Evolutionary conservation across 92 coral and sea anemone species (phyloP).

Genomic region (Porites lobata): DNA sequence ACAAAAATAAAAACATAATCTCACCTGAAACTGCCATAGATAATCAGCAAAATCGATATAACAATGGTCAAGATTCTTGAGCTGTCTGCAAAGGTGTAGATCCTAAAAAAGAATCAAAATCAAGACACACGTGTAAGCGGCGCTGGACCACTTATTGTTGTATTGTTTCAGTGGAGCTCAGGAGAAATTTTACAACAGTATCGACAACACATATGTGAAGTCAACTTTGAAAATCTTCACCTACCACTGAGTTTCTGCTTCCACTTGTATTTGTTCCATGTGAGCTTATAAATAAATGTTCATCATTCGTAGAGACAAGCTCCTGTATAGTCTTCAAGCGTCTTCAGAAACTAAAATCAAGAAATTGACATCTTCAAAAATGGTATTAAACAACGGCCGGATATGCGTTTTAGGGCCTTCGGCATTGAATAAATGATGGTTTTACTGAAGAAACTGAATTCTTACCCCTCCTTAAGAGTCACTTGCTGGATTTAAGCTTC

Average conservation of each 20-base stretch:
- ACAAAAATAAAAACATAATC: not conserved
- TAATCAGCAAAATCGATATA: conserved; percentile 90
- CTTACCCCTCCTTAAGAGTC: not conserved
- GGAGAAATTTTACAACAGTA: not conserved
- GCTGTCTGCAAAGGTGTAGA: conserved; percentile 86
- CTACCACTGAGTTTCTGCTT: conserved; percentile 76
- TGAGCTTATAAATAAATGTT: not conserved
- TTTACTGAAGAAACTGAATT: not conserved
- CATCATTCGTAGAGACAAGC: conserved; percentile 4
- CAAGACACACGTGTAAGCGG: conserved; percentile 42
- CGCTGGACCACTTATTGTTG: conserved; percentile 10
- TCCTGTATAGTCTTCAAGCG: not conserved
- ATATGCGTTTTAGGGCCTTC: conserved; percentile 14
- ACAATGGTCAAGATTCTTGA: conserved; percentile 91
- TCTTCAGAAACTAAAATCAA: not conserved
- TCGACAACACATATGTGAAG: not conserved
- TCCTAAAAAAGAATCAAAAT: conserved; percentile 69
- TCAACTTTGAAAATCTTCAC: not conserved
- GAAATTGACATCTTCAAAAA: not conserved
- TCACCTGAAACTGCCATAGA: conserved; percentile 98
- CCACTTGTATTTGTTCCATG: conserved; percentile 73
- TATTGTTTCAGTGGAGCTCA: not conserved
- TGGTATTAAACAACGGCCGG: not conserved
- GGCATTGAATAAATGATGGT: conserved; percentile 26
- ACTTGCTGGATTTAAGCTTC: not conserved